Evolutionary conservation across 2,888 invertebrate genomes (phyloP).

Genomic region (Caradrina kadenii): DNA sequence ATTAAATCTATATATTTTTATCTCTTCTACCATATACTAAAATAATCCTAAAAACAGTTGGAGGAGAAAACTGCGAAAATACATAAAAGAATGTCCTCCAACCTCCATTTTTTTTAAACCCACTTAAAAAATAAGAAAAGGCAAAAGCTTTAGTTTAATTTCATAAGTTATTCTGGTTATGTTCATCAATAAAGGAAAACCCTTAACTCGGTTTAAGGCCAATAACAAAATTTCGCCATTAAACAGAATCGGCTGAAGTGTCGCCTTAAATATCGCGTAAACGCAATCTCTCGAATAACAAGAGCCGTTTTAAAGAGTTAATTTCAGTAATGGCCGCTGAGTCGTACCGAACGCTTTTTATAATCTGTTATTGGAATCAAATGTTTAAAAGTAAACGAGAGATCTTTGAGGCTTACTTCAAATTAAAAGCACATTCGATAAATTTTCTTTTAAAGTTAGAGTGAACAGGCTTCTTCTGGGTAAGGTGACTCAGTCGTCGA

Average conservation of each 20-base stretch:
- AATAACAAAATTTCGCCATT: conserved; percentile 26
- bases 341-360: neutral
- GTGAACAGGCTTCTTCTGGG: too few species aligned
- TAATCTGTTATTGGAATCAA: neutral
- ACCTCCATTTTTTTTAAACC: too few species aligned
- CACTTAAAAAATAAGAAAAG: too few species aligned
- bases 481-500: too few species aligned
- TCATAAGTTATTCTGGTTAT: neutral
- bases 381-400: neutral
- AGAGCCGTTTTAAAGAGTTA: conserved; percentile 46
- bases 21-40: too few species aligned
- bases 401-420: neutral
- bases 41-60: too few species aligned
- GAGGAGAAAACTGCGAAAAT: too few species aligned
- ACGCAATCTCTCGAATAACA: conserved; percentile 28
- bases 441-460: neutral
- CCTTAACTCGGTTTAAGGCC: neutral
- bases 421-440: neutral
- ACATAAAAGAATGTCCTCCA: too few species aligned
- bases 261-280: conserved; percentile 38
- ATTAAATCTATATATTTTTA: too few species aligned
- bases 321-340: conserved; percentile 38
- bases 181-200: conserved; percentile 12
- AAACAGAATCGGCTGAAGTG: conserved; percentile 13
- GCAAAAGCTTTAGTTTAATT: too few species aligned